phyloP scores from a whole-genome alignment of 2,888 invertebrate species.

The Hedya salicella region DNA sequence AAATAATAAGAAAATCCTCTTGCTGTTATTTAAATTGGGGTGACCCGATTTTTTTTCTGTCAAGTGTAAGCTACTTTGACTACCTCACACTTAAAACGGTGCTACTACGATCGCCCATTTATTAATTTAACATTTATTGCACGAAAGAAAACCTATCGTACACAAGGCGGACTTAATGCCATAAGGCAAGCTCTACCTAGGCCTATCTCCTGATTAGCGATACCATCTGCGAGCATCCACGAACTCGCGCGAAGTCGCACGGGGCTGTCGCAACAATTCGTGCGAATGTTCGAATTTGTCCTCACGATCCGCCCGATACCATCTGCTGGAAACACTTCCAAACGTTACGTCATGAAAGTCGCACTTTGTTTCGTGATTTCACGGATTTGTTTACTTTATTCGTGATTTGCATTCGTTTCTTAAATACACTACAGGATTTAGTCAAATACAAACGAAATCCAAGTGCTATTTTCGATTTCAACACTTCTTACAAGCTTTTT shows the following conservation, averaged over 20 bases:
- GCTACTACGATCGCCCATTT: slow-evolving; percentile 47
- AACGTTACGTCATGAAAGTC: slow-evolving; percentile 28
- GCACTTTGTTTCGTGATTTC: slow-evolving; percentile 26
- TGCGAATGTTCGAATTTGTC: slow-evolving; percentile 70
- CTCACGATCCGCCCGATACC: slow-evolving; percentile 68
- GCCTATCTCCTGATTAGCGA: slow-evolving; percentile 49
- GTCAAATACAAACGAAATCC: no score
- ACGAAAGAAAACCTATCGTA: no score
- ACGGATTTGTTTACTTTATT: slow-evolving; percentile 17
- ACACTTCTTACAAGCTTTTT: no score
- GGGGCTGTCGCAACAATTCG: slow-evolving; percentile 62
- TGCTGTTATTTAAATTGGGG: no score
- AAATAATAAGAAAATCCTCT: no score
- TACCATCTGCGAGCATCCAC: slow-evolving; percentile 54
- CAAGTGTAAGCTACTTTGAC: no score
- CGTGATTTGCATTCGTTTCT: slow-evolving; percentile 27
- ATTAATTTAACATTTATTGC: no score
- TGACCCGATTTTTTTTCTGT: no score
- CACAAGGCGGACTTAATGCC: no score
- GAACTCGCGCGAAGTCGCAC: slow-evolving; percentile 43
- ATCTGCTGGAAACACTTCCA: slow-evolving; percentile 27
- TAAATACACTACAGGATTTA: slow-evolving; percentile 8
- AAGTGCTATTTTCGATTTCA: no score
- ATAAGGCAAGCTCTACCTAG: no score
- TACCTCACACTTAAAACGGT: slow-evolving; percentile 34